A percentile compares a stretch with the other conserved stretches of the same genome.
phyloP scores from a whole-genome alignment of 2,113 vertebrate species.

The Crotalus viridis region DNA sequence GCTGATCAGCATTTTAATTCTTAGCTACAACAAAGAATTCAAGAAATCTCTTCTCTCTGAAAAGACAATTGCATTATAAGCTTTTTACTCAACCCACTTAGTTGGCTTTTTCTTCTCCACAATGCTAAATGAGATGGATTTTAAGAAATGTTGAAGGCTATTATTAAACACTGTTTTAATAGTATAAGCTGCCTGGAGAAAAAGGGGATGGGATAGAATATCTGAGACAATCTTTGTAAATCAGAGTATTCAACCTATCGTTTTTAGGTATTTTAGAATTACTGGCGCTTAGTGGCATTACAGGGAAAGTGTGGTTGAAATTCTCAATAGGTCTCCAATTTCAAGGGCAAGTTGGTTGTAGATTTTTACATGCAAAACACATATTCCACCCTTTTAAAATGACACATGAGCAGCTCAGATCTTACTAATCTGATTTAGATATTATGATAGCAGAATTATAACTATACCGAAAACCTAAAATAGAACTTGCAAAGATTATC shows the following conservation, averaged over 20 bases:
- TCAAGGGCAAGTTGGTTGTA: background rate
- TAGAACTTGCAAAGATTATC: background rate
- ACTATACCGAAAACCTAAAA: background rate
- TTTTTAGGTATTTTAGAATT: constrained; percentile 34
- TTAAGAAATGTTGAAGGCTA: constrained; percentile 24
- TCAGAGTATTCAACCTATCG: constrained; percentile 11
- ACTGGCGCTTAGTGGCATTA: background rate
- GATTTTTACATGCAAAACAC: background rate
- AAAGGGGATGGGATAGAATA: constrained; percentile 21
- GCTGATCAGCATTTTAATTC: constrained; percentile 10
- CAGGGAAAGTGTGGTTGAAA: background rate
- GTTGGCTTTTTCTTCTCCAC: background rate
- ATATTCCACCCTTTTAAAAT: background rate
- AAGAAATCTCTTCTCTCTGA: background rate
- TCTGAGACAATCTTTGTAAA: constrained; percentile 17
- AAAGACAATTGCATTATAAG: background rate
- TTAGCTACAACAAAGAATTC: background rate
- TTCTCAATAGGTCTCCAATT: background rate
- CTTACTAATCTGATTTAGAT: background rate
- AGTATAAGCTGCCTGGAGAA: constrained; percentile 21
- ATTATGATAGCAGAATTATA: background rate
- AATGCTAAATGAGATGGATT: constrained; percentile 28
- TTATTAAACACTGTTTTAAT: constrained; percentile 16
- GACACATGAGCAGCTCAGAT: background rate
- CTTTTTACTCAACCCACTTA: background rate